Evolutionary conservation across 2,888 invertebrate genomes (phyloP).

Genomic region (Hemistola chrysoprasaria): DNA sequence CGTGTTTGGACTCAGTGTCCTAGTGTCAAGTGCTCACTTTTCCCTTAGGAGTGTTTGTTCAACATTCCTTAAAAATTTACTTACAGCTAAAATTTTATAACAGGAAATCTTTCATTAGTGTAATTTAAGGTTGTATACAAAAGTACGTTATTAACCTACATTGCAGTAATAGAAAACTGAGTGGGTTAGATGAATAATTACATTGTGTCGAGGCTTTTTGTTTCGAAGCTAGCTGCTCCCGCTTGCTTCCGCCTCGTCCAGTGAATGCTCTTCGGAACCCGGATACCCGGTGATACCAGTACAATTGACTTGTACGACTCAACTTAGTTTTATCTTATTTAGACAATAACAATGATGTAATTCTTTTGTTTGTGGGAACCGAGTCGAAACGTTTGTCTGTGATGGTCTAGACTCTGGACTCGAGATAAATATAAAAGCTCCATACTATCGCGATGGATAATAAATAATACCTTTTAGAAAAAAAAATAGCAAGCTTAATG

Average conservation of each 20-base stretch:
- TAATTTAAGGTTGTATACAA: too few species aligned
- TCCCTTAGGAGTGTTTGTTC: neutral
- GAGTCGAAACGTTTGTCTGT: too few species aligned
- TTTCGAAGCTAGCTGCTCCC: conserved; percentile 35
- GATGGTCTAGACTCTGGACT: too few species aligned
- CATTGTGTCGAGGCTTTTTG: conserved; percentile 38
- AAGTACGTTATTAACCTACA: too few species aligned
- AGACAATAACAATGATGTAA: conserved; percentile 5
- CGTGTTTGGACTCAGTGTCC: conserved; percentile 31
- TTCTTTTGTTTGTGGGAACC: neutral
- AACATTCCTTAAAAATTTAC: neutral
- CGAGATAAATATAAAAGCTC: too few species aligned
- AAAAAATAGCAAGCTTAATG: too few species aligned
- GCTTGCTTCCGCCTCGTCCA: conserved; percentile 36
- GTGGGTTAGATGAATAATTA: conserved; percentile 26
- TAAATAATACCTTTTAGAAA: too few species aligned
- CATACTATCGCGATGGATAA: too few species aligned
- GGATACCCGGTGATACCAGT: conserved; percentile 23
- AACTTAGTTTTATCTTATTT: conserved; percentile 8
- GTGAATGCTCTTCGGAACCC: conserved; percentile 24
- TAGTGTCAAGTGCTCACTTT: conserved; percentile 27
- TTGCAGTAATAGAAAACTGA: neutral
- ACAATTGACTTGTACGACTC: conserved; percentile 7
- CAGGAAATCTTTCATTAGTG: too few species aligned
- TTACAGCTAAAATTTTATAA: neutral